Conservation (phyloP, 2,113 vertebrate species). For the Nestor notabilis region DNA sequence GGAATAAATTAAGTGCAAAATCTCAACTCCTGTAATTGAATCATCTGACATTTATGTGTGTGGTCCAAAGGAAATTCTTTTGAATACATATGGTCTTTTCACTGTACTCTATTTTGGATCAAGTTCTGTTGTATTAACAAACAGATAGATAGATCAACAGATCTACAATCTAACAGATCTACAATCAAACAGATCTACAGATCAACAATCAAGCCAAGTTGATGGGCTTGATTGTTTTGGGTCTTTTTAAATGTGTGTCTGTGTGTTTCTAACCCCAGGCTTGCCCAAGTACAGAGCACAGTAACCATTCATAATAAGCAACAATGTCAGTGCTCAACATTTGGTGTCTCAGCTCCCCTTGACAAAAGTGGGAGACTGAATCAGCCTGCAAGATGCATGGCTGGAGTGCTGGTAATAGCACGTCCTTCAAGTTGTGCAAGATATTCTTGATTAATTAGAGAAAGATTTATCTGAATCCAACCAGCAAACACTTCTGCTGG, state of each 20-base stretch:
- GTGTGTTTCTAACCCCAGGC: background rate
- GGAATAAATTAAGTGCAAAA: conserved; percentile 37
- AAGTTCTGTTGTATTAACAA: conserved; percentile 1
- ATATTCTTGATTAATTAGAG: background rate
- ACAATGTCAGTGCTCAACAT: background rate
- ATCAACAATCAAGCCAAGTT: too few relatives aligned
- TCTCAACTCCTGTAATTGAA: conserved; percentile 15
- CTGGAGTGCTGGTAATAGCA: background rate
- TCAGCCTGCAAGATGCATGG: background rate
- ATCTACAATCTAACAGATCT: too few relatives aligned
- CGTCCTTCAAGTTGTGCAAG: background rate
- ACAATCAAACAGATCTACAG: too few relatives aligned
- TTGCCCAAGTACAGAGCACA: background rate
- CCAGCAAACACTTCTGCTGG: background rate
- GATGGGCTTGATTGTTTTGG: background rate
- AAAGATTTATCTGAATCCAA: background rate
- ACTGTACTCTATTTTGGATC: background rate
- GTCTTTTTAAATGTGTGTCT: background rate
- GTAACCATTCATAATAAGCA: background rate
- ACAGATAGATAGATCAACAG: background rate
- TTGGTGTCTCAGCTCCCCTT: background rate
- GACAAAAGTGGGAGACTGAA: background rate
- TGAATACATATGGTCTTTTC: background rate
- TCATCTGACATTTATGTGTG: background rate
- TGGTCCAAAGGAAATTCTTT: conserved; percentile 1